phyloP scores from a whole-genome alignment of 2,888 invertebrate genomes.

The Petrolisthes cinctipes region DNA sequence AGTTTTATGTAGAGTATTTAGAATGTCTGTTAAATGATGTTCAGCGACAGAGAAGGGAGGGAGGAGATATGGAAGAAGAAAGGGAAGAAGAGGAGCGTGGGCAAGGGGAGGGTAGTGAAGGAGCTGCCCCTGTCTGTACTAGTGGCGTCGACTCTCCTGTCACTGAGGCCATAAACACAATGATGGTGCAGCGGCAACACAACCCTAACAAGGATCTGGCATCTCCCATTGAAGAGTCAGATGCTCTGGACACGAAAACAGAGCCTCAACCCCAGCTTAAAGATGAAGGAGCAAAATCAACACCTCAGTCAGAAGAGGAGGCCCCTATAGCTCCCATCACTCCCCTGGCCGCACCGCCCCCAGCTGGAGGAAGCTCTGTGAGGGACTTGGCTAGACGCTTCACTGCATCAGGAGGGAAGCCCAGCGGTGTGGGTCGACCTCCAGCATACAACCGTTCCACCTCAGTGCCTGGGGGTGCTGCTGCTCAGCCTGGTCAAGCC shows the following conservation, averaged over 20 bases:
- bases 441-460: conserved; percentile 49
- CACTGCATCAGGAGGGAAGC: conserved; percentile 52
- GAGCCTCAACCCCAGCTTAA: conserved; percentile 23
- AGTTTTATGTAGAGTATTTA: conserved; percentile 89
- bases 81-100: conserved; percentile 61
- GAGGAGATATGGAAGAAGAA: conserved; percentile 30
- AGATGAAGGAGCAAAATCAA: conserved; percentile 28
- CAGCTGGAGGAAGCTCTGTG: conserved; percentile 57
- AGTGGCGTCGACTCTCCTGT: conserved; percentile 53
- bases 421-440: conserved; percentile 27
- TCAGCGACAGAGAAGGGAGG: conserved; percentile 78
- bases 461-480: conserved; percentile 51
- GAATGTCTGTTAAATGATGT: conserved; percentile 87
- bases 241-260: not conserved
- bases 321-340: conserved; percentile 55
- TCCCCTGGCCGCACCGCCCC: conserved; percentile 52
- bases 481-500: not conserved
- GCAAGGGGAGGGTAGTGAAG: conserved; percentile 49
- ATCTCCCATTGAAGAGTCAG: conserved; percentile 27
- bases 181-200: conserved; percentile 57
- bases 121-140: conserved; percentile 27
- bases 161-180: conserved; percentile 63
- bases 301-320: conserved; percentile 53
- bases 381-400: conserved; percentile 63
- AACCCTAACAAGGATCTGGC: conserved; percentile 53